Evolutionary conservation across 2,888 invertebrate genomes (phyloP).

Genomic region (Myopa tessellatipennis): DNA sequence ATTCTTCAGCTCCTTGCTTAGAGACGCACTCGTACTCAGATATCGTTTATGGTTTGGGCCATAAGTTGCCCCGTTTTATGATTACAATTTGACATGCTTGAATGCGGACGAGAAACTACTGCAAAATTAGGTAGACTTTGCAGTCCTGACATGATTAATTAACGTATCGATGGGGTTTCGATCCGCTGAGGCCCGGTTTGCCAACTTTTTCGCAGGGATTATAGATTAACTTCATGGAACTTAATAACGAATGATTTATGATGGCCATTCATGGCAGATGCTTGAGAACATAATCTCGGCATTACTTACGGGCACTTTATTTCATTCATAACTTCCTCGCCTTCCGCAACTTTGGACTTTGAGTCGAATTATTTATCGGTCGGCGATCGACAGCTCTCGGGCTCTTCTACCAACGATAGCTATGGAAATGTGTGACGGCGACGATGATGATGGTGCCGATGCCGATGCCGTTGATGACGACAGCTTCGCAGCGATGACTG

Average conservation of each 20-base stretch:
- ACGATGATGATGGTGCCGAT: background rate
- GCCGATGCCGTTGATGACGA: background rate
- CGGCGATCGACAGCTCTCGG: background rate
- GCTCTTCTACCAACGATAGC: background rate
- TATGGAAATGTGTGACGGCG: background rate
- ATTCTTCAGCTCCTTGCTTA: no score
- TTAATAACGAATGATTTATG: background rate
- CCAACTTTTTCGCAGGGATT: background rate
- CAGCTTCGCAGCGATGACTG: slow-evolving; percentile 45
- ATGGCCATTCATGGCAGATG: background rate
- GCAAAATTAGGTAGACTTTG: background rate
- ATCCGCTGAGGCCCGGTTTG: background rate
- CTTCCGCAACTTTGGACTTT: slow-evolving; percentile 10
- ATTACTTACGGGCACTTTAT: background rate
- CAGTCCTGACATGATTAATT: background rate
- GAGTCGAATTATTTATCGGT: background rate
- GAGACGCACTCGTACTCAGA: no score
- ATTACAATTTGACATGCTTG: background rate
- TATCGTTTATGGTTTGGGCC: background rate
- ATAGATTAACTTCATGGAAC: background rate
- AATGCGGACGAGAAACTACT: background rate
- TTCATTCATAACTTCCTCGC: background rate
- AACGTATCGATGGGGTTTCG: background rate
- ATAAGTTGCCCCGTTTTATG: background rate
- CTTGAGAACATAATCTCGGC: slow-evolving; percentile 1